Base-by-base conservation (phyloP, 2,797 vertebrate genomes). In the Microctenopoma lineatum region DNA sequence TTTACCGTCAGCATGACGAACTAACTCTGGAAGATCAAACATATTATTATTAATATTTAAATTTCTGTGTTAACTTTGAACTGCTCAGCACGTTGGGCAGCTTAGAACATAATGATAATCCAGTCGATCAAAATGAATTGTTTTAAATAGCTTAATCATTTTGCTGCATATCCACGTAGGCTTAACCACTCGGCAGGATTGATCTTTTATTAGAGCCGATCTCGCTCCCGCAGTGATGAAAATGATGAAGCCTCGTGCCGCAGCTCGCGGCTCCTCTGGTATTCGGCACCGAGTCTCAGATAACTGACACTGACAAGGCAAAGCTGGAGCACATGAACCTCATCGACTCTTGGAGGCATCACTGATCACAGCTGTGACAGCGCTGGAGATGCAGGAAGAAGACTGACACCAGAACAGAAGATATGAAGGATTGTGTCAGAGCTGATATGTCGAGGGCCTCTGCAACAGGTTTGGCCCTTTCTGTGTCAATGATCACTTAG, bases 311-410 rank as follows among this genome's bases (percentile, higher is more conserved):
- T 71, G 84, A 85, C 79, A 83, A 58, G 70, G 46, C 25, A 66
- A 66, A 87, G 79, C 76, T 70, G 68, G 56, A 61, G 77, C 75
- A 71, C 72, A 75, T 80, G 80, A 90, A 85, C 79, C 84, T 75
- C 72, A 79, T 81, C 70, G 72, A 83, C 83, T 79, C 73, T 59
- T 70, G 59, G 53, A 86, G 76, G 77, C 75, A 39, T 62, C 57
- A 9, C 78, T 69, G 67, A 89, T 86, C 82, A 72, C 73, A 75
- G 61, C 58, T 16, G 4, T 60, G 78, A 70, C 80, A 60, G 64
- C 21, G 7, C 36, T 34, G 53, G 25, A 51, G 51, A 64, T 46
- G 16, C 18, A 53, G 52, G 15, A 62, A 2, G 44, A 38, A 60
- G 58, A 63, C 18, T 52, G 76, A 69, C 70, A 41, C 41, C 25